Base-by-base conservation (phyloP, 2,888 invertebrate species). In the Mesorhabditis spiculigera region DNA sequence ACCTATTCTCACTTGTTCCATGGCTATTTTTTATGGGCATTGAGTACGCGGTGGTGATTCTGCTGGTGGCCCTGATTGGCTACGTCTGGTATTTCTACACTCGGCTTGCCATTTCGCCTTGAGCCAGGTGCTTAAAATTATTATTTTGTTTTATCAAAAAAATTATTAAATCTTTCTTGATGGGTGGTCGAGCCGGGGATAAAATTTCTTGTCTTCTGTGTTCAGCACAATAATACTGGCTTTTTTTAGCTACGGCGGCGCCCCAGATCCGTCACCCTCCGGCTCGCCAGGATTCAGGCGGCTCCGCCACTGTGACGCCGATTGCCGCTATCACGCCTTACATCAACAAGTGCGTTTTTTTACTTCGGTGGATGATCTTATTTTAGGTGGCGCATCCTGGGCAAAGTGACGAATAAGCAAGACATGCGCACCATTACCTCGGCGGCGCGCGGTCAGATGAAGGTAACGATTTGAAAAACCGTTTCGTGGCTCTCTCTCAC, bases 251-350 rank as follows among this genome's bases (percentile, higher is more conserved):
- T 28, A 28, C 28, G 28, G 28, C 28, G 28, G 3, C 28, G 28
- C 28, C 28, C 28, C 28, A 28, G 3, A 28, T 28, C 28, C 28
- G 28, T 28, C 28, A 28, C 28, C 67, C 65, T 45, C 63, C 71
- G n/a, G 65, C 69, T 41, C 69, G 74, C 5, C 66, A 69, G 45
- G 45, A 42, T 6, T n/a, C 70, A 13, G 63, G 64, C 13, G 68
- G 5, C n/a, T n/a, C 6, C 16, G 13, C 16, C 41, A 50, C 16
- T 42, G 50, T 75, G 5, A 75, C 76, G 4, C 77, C 78, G 6
- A 78, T 77, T 44, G 69, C 70, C 0, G 68, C 69, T 68, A 68
- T 80, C 45, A 78, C 75, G 4, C 78, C 79, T 6, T 79, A 76
- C 58, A 65, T 74, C 13, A 67, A 63, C 45, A 71, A 71, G 41